A percentile compares a stretch with the other conserved stretches of the same genome.
Evolutionary conservation across 1,140 invertebrate species (phyloP).

Genomic region (Lordiphosa collinella): DNA sequence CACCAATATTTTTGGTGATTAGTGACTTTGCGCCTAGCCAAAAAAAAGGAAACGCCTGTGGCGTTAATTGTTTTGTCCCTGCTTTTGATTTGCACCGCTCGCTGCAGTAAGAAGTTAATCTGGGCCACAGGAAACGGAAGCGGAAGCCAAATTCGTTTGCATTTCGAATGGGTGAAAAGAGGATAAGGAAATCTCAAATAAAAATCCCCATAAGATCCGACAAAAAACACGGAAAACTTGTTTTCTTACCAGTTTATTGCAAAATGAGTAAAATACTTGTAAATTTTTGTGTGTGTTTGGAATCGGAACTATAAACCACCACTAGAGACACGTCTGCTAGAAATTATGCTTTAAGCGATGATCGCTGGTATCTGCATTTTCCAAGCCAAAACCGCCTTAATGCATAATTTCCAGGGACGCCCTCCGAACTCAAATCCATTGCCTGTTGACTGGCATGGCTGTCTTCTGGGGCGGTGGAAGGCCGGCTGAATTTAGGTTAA

Average conservation of each 20-base stretch:
- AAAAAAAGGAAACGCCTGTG: constrained; percentile 53
- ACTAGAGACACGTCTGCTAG: constrained; percentile 12
- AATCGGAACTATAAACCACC: constrained; percentile 37
- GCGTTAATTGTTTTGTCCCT: constrained; percentile 66
- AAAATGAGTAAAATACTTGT: constrained; percentile 2
- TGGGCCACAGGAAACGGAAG: constrained; percentile 61
- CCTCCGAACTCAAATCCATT: constrained; percentile 21
- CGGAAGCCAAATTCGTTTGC: constrained; percentile 26
- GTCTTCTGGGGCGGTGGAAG: background rate
- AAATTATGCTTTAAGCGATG: constrained; percentile 41
- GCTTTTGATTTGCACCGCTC: constrained; percentile 63
- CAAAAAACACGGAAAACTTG: background rate
- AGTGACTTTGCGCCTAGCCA: constrained; percentile 58
- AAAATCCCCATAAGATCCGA: background rate
- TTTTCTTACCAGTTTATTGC: constrained; percentile 31
- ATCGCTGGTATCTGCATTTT: background rate
- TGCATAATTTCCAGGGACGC: constrained; percentile 38
- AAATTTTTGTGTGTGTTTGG: constrained; percentile 29
- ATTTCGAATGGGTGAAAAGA: too few relatives aligned
- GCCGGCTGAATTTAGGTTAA: background rate
- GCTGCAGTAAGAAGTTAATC: constrained; percentile 59
- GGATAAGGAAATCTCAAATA: background rate
- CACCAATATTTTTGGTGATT: constrained; percentile 57
- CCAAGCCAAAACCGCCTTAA: constrained; percentile 22
- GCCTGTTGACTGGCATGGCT: background rate